Base-by-base conservation (phyloP, 2,888 invertebrate genomes). In the Pelosia muscerda region DNA sequence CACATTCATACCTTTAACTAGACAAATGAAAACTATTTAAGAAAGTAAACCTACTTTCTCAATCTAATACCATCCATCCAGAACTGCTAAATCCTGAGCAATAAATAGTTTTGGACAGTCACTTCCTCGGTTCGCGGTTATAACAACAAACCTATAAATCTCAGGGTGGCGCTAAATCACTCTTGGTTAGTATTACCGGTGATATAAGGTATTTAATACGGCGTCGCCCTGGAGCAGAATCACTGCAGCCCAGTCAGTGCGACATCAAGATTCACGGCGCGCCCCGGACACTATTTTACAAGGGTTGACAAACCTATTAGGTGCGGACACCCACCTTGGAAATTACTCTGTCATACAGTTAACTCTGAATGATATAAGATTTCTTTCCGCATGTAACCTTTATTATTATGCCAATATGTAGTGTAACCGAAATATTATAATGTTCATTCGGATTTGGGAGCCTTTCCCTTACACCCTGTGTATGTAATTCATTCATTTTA, bases 251-350 rank as follows among this genome's bases (percentile, higher is more conserved):
- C 49, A 58, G 34, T 80, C 64, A 60, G 49, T 19, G 55, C 55
- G 54, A 58, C 26, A 72, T 80, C 59, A 74, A 61, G 62, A 72
- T 80, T 65, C 75, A 74, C 34, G 57, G 34, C 65, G 54, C 62
- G n/a, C 54, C 11, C 49, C 54, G 26, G 55, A 55, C 65, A 67
- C 63, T 66, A 66, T 65, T 65, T 65, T 63, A 72, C 66, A 60
- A 69, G 65, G 69, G 69, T 69, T 69, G 78, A 72, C 69, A 67
- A 22, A 70, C 60, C 64, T 67, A 66, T 67, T 71, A 67, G 28
- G 42, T 58, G 61, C 42, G 22, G 22, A 25, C 23, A 28, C 34
- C 22, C 54, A 67, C 62, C 63, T 65, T 42, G 38, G 25, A 42
- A 38, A 42, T 65, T 23, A 63, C 49, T 10, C 31, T 31, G 23